These are phyloP conservation scores for Sanderia malayensis DNA, from an alignment of 30 jellyfish, hydroid and myxozoan species.

Conservation along the genomic window DNA sequence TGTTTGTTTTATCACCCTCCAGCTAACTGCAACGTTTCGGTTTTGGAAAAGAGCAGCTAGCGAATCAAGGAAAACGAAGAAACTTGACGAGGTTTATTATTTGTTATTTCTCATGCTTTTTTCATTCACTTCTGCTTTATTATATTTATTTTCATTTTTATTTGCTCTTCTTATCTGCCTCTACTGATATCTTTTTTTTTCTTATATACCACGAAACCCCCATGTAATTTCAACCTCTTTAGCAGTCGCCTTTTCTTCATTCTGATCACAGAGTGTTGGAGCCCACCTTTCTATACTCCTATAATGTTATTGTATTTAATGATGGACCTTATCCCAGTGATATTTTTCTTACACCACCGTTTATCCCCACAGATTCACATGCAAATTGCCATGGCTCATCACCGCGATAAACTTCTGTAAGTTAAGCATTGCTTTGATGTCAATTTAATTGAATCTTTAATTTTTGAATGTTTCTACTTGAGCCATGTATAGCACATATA, in stretches of 20 bases:
- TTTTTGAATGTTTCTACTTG: too few species aligned
- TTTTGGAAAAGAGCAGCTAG: slow-evolving; percentile 12
- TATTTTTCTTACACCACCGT: neutral
- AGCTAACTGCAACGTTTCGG: slow-evolving; percentile 18
- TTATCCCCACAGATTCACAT: slow-evolving; percentile 34
- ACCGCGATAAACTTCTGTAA: slow-evolving; percentile 45
- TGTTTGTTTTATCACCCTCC: neutral
- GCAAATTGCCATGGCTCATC: slow-evolving; percentile 47
- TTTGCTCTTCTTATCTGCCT: neutral
- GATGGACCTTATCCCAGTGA: neutral
- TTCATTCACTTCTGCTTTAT: neutral
- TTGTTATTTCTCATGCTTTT: neutral
- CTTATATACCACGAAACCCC: neutral
- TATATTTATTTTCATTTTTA: neutral
- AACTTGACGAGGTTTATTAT: slow-evolving; percentile 36
- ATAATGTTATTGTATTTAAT: neutral
- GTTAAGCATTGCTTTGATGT: too few species aligned
- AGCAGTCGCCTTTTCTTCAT: neutral
- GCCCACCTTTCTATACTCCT: neutral
- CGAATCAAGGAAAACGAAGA: slow-evolving; percentile 26
- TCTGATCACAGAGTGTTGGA: too few species aligned
- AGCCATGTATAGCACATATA: too few species aligned
- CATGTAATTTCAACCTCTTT: neutral
- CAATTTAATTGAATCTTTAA: too few species aligned
- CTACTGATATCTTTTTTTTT: neutral